These are phyloP conservation scores for Leucoraja erinaceus DNA, from an alignment of 2,113 vertebrate species.

Conservation along the genomic window DNA sequence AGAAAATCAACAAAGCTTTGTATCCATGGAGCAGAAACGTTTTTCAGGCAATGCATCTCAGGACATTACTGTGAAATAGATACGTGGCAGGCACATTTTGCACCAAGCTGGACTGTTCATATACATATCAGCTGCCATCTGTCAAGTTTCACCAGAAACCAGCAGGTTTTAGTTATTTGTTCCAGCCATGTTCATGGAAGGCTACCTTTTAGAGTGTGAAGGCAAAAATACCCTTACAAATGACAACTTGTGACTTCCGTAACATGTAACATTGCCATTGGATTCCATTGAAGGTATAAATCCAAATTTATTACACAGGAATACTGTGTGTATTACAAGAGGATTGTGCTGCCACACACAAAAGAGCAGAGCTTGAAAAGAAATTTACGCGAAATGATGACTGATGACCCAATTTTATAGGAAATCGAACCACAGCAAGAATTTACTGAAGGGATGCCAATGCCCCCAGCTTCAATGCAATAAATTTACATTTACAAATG, in stretches of 20 bases:
- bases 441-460: slow-evolving; percentile 20
- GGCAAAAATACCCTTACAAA: background rate
- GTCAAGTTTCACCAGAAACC: slow-evolving; percentile 18
- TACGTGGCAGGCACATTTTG: slow-evolving; percentile 2
- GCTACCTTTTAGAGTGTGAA: background rate
- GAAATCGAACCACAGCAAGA: slow-evolving; percentile 21
- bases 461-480: background rate
- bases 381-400: slow-evolving; percentile 20
- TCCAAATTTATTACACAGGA: background rate
- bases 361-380: slow-evolving; percentile 18
- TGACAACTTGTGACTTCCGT: slow-evolving; percentile 13
- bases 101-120: background rate
- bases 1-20: background rate
- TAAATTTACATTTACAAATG: slow-evolving; percentile 16
- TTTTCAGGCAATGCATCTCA: background rate
- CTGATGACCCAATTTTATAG: slow-evolving; percentile 8
- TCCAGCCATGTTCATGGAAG: slow-evolving; percentile 1
- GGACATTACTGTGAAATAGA: slow-evolving; percentile 1
- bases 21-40: background rate
- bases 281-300: slow-evolving; percentile 1
- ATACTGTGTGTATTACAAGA: background rate
- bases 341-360: background rate
- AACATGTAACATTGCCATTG: slow-evolving; percentile 2
- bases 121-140: slow-evolving; percentile 6
- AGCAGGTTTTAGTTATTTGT: slow-evolving; percentile 4